Evolutionary conservation across 1,140 invertebrate species (phyloP).

Genomic region (Listronotus oregonensis): DNA sequence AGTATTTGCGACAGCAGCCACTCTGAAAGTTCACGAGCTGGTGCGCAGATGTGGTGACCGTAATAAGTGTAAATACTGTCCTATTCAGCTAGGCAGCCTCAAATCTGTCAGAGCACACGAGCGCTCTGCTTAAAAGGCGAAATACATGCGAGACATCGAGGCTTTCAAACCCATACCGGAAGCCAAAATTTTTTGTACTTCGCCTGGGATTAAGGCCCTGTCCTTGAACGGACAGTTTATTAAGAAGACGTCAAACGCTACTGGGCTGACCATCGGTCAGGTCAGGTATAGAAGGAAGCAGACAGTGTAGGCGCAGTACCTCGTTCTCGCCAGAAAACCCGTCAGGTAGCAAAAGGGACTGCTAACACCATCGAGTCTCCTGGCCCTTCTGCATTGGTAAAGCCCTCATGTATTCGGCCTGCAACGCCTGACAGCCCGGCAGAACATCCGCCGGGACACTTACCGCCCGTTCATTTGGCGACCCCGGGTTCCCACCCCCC

Average conservation of each 20-base stretch:
- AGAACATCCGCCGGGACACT: no score
- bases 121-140: not conserved
- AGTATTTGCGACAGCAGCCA: not conserved
- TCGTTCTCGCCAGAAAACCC: not conserved
- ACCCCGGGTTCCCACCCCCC: no score
- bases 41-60: not conserved
- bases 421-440: no score
- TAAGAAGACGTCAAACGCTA: not conserved
- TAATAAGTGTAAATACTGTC: not conserved
- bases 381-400: no score
- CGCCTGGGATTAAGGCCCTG: not conserved
- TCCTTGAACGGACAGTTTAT: not conserved
- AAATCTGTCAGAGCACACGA: not conserved
- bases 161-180: not conserved
- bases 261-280: not conserved
- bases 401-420: no score
- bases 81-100: not conserved
- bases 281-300: not conserved
- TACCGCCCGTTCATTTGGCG: no score
- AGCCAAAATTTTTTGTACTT: not conserved
- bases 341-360: not conserved
- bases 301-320: not conserved
- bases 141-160: not conserved
- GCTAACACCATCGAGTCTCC: not conserved
- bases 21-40: not conserved